A percentile compares a stretch with the other conserved stretches of the same genome.
Conservation (phyloP, 92 coral and sea anemone genomes). For the Ricordea florida region DNA sequence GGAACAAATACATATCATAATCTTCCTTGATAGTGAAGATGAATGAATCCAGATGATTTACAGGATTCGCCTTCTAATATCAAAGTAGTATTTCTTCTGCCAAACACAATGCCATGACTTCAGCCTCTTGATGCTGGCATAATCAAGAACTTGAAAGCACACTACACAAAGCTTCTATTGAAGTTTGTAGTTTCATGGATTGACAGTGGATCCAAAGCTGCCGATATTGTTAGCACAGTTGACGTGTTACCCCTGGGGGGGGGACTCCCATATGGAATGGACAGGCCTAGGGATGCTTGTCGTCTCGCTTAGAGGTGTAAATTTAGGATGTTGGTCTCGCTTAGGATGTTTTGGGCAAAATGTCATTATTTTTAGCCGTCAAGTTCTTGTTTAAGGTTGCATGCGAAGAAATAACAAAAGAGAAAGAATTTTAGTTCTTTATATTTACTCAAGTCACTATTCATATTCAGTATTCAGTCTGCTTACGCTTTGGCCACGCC, state of each 20-base stretch:
- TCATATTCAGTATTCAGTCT: too few species aligned
- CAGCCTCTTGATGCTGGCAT: conserved; percentile 14
- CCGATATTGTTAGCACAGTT: conserved; percentile 13
- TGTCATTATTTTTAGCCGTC: too few species aligned
- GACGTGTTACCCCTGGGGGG: conserved; percentile 42
- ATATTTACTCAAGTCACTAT: too few species aligned
- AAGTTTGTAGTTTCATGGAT: conserved; percentile 29
- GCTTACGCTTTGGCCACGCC: too few species aligned
- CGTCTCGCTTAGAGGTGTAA: too few species aligned
- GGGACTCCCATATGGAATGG: too few species aligned
- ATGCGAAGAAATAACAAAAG: too few species aligned
- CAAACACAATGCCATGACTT: conserved; percentile 25
- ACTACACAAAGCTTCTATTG: conserved; percentile 27
- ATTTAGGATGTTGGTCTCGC: too few species aligned
- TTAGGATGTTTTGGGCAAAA: too few species aligned
- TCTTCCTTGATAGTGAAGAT: conserved; percentile 26
- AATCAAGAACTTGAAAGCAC: conserved; percentile 11
- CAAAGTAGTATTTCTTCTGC: conserved; percentile 13
- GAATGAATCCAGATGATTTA: conserved; percentile 6
- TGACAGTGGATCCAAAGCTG: not conserved
- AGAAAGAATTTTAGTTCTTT: too few species aligned
- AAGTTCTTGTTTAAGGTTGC: too few species aligned
- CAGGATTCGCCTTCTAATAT: conserved; percentile 15
- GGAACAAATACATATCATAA: not conserved
- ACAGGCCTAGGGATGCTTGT: too few species aligned